Evolutionary conservation across 2,113 vertebrate species (phyloP), one percentile per base, ranked within the genome.

Genomic region (Lepidothrix coronata): DNA sequence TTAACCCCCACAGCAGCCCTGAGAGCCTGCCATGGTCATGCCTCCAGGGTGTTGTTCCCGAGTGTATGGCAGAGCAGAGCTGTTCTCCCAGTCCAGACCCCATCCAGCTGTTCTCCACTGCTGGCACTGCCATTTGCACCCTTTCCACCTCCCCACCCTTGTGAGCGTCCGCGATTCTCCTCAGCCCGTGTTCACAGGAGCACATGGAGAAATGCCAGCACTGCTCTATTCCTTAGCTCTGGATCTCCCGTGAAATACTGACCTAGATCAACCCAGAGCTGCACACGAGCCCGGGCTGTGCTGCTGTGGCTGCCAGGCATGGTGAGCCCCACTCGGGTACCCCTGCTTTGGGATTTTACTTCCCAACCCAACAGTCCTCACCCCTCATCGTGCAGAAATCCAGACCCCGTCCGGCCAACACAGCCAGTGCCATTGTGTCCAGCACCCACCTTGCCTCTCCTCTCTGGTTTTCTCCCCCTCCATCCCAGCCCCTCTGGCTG

Each of bases 111-210:
- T 33, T 67, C 14, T 8, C 43, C 3, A 1, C 12, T 37, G 43
- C 73, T 52, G 62, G 49, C 12, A 4, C 35, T 66, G 74, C 52
- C 33, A 1, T 16, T 48, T 24, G 31, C 28, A 31, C 37, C 31
- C 43, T 67, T 59, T 62, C 28, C 33, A 68, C 30, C 39, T 52
- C 46, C 12, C 2, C 31, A 25, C 31, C 30, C 44, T 28, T 37
- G 11, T 63, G 39, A 82, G 12, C 6, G 6, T 2, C 46, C 1
- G 0, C 2, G 44, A 9, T 35, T 51, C 48, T 73, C 65, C 67
- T 62, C 72, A 51, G 31, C 8, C 63, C 1, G 0, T 4, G 18
- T 54, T 25, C 0, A 0, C 55, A 18, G 51, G 48, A 67, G 20
- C 2, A 35, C 3, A 1, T 6, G 52, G 71, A 77, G 74, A 72